phyloP scores from a whole-genome alignment of 1,140 invertebrate genomes.

The Zaprionus africanus region DNA sequence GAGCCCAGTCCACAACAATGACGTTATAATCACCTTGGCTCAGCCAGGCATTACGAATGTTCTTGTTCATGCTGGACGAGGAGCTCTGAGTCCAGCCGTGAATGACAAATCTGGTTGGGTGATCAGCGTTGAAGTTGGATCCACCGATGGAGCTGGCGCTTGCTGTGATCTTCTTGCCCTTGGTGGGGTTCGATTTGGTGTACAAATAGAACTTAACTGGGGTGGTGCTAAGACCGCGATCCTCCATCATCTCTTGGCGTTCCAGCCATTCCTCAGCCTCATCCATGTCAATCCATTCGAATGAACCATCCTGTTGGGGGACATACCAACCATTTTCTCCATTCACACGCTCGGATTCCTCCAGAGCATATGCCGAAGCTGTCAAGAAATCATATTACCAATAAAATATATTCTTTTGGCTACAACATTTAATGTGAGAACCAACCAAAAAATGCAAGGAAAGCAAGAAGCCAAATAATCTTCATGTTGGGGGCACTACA shows the following conservation, averaged over 20 bases:
- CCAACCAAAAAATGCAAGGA: slow-evolving; percentile 59
- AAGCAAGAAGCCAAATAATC: slow-evolving; percentile 49
- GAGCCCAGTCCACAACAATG: slow-evolving; percentile 88
- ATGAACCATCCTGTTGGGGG: slow-evolving; percentile 67
- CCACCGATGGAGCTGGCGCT: slow-evolving; percentile 53
- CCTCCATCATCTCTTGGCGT: slow-evolving; percentile 46
- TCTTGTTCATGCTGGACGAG: slow-evolving; percentile 61
- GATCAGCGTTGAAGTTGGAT: slow-evolving; percentile 64
- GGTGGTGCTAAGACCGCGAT: slow-evolving; percentile 47
- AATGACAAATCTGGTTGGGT: slow-evolving; percentile 77
- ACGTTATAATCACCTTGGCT: slow-evolving; percentile 84
- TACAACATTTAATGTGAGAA: background rate
- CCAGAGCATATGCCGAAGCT: slow-evolving; percentile 58
- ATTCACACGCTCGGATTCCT: slow-evolving; percentile 63
- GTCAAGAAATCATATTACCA: background rate
- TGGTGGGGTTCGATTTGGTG: slow-evolving; percentile 61
- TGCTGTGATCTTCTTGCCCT: slow-evolving; percentile 62
- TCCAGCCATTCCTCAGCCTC: slow-evolving; percentile 62
- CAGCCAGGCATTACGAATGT: slow-evolving; percentile 85
- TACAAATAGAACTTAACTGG: slow-evolving; percentile 73
- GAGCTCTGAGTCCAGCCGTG: slow-evolving; percentile 77
- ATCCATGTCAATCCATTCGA: slow-evolving; percentile 71
- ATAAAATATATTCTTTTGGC: background rate
- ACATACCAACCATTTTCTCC: slow-evolving; percentile 81
- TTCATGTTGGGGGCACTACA: slow-evolving; percentile 53